These are phyloP conservation scores for Caerostris darwini DNA, from an alignment of 1,140 invertebrate genomes.

Conservation along the genomic window DNA sequence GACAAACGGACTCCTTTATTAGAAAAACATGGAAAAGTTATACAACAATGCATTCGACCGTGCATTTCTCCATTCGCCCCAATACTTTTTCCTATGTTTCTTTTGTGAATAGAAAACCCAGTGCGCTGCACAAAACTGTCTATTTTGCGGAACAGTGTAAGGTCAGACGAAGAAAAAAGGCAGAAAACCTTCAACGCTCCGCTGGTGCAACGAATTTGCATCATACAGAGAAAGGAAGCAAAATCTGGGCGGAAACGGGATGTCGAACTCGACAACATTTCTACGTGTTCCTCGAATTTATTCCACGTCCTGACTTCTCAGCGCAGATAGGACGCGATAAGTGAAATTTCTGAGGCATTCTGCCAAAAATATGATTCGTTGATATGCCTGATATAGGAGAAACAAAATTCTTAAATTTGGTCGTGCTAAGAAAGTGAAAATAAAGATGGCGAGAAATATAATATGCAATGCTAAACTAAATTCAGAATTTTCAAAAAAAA, in stretches of 20 bases:
- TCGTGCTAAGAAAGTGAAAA: no score
- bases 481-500: no score
- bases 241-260: constrained; percentile 48
- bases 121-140: not conserved
- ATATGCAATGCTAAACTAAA: no score
- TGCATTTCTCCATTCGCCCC: no score
- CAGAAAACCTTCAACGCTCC: not conserved
- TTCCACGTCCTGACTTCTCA: not conserved
- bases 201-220: not conserved
- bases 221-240: not conserved
- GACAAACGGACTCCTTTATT: no score
- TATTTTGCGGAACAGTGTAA: not conserved
- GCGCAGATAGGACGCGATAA: not conserved
- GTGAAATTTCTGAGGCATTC: not conserved
- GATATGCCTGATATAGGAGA: no score
- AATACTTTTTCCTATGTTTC: no score
- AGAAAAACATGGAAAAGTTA: no score
- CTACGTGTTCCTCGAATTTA: constrained; percentile 30
- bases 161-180: not conserved
- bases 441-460: no score
- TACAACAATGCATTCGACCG: no score
- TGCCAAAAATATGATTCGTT: no score
- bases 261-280: constrained; percentile 28
- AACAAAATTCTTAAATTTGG: no score
- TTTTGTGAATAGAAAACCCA: not conserved